These are phyloP conservation scores for Pseudopodoces humilis DNA, from an alignment of 2,113 vertebrate species.

Conservation along the genomic window DNA sequence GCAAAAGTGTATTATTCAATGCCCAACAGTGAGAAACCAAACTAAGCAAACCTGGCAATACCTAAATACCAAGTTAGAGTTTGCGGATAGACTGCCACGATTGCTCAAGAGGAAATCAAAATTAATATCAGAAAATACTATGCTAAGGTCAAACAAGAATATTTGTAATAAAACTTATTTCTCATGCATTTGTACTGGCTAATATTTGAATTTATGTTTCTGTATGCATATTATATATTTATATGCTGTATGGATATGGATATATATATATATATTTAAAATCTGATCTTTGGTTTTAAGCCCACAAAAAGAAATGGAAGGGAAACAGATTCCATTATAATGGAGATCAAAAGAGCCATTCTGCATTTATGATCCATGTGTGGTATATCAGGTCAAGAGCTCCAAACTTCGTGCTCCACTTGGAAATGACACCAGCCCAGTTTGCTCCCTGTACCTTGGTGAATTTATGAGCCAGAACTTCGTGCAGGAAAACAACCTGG, in stretches of 20 bases:
- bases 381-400: background rate
- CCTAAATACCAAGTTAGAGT: background rate
- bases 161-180: background rate
- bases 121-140: background rate
- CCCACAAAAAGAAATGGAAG: background rate
- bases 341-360: background rate
- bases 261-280: rapidly evolving
- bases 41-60: background rate
- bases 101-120: background rate
- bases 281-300: background rate
- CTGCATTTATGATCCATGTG: background rate
- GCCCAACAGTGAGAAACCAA: background rate
- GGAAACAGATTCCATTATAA: background rate
- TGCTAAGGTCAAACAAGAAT: background rate
- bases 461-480: background rate
- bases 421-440: background rate
- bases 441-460: background rate
- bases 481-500: background rate
- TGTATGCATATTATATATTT: rapidly evolving
- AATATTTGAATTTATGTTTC: background rate
- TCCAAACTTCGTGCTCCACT: background rate
- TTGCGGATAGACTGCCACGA: background rate
- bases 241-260: background rate
- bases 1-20: background rate
- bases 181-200: background rate